These are phyloP conservation scores for Thera obeliscata DNA, from an alignment of 2,888 invertebrate genomes.

Conservation along the genomic window DNA sequence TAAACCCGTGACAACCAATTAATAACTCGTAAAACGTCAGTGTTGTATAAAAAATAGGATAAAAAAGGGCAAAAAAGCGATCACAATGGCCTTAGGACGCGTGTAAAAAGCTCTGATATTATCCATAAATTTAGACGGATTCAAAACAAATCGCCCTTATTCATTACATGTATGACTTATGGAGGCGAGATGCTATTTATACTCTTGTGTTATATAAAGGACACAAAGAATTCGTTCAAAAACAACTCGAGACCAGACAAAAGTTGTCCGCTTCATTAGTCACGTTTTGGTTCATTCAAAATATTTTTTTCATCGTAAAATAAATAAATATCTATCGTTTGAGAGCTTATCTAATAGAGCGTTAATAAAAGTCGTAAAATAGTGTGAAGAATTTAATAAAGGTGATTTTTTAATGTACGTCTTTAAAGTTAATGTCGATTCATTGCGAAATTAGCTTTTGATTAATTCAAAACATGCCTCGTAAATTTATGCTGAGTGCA, in stretches of 20 bases:
- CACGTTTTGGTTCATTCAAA: constrained; percentile 58
- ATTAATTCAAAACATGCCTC: constrained; percentile 18
- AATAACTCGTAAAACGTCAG: constrained; percentile 85
- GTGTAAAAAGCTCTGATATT: constrained; percentile 79
- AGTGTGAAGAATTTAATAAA: constrained; percentile 14
- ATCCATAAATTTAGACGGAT: constrained; percentile 82
- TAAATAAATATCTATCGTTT: constrained; percentile 32
- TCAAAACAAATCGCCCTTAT: constrained; percentile 85
- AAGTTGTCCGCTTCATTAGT: constrained; percentile 74
- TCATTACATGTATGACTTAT: constrained; percentile 84
- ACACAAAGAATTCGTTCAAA: constrained; percentile 69
- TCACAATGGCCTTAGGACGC: constrained; percentile 78
- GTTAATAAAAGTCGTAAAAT: constrained; percentile 17
- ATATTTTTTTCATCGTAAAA: constrained; percentile 31
- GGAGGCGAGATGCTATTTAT: constrained; percentile 71
- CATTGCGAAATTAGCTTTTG: constrained; percentile 6
- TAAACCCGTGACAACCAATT: constrained; percentile 83
- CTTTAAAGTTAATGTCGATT: constrained; percentile 3
- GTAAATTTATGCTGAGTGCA: constrained; percentile 15
- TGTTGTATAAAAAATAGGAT: constrained; percentile 76
- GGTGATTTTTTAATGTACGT: constrained; percentile 10
- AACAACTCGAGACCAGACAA: constrained; percentile 62
- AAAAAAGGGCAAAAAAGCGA: constrained; percentile 80
- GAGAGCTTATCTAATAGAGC: constrained; percentile 51
- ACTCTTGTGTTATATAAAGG: constrained; percentile 72